phyloP scores from a whole-genome alignment of 2,113 vertebrate genomes.

The Hucho hucho region DNA sequence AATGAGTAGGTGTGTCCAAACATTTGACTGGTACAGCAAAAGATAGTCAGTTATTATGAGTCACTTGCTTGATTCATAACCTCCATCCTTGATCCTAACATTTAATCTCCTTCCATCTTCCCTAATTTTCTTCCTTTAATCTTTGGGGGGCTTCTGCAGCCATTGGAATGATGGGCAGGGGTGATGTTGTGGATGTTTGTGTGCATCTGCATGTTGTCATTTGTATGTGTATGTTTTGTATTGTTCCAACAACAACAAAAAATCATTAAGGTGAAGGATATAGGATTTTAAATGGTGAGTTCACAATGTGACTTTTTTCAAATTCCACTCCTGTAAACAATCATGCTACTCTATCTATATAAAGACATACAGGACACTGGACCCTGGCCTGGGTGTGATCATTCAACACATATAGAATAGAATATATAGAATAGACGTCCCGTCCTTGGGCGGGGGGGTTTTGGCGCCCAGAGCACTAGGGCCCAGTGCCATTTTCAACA shows the following conservation, averaged over 20 bases:
- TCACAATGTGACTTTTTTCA: too few species aligned
- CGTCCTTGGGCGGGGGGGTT: not conserved
- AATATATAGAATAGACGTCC: constrained; percentile 11
- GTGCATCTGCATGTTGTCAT: too few species aligned
- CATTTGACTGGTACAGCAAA: not conserved
- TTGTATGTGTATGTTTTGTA: too few species aligned
- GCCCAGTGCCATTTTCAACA: not conserved
- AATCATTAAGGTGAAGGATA: too few species aligned
- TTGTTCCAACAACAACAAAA: too few species aligned
- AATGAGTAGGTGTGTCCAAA: too few species aligned
- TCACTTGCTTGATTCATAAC: too few species aligned
- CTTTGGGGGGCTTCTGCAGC: constrained; percentile 6
- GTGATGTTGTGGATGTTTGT: too few species aligned
- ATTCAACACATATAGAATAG: constrained; percentile 15
- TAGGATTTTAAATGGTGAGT: too few species aligned
- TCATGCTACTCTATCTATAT: constrained; percentile 40
- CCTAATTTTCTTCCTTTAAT: not conserved
- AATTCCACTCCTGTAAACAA: not conserved
- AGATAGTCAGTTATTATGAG: not conserved
- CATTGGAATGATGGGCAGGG: not conserved
- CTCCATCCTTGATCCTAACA: too few species aligned
- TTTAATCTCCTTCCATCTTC: too few species aligned
- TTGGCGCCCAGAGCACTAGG: not conserved
- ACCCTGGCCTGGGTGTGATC: constrained; percentile 20
- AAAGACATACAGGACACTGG: constrained; percentile 51